These are phyloP conservation scores for Sipha flava DNA, from an alignment of 1,140 invertebrate species.

Conservation along the genomic window DNA sequence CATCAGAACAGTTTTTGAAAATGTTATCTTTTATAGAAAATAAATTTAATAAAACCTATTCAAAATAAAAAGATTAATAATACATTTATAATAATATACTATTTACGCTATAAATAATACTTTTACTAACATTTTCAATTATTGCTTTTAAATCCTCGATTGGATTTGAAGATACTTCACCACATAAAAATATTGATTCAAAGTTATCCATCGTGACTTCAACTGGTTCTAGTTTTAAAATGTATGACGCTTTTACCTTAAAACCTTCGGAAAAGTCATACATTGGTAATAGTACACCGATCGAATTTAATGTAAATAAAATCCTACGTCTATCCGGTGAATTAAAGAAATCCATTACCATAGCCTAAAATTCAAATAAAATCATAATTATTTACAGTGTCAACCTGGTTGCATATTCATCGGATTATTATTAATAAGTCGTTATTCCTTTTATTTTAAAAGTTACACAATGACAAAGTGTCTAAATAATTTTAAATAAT, in stretches of 20 bases:
- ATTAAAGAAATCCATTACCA: not conserved
- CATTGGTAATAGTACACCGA: not conserved
- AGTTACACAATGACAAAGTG: too few species aligned
- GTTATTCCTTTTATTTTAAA: too few species aligned
- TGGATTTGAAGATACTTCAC: slow-evolving; percentile 68
- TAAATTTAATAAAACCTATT: not conserved
- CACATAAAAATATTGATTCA: slow-evolving; percentile 55
- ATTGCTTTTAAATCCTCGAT: slow-evolving; percentile 68
- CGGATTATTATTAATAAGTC: too few species aligned
- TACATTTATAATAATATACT: not conserved
- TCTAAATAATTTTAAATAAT: too few species aligned
- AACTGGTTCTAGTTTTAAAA: slow-evolving; percentile 43
- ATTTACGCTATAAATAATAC: not conserved
- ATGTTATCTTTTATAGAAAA: not conserved
- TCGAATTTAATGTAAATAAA: not conserved
- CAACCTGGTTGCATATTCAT: too few species aligned
- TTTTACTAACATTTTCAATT: slow-evolving; percentile 59
- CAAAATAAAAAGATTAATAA: not conserved
- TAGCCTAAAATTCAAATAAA: not conserved
- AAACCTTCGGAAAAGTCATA: not conserved
- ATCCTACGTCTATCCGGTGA: not conserved
- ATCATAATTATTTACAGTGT: not conserved
- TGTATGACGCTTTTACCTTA: not conserved
- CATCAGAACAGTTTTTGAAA: not conserved
- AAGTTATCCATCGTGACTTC: slow-evolving; percentile 42